Conservation (phyloP, 2,797 vertebrate genomes). For the Garrulus glandarius region DNA sequence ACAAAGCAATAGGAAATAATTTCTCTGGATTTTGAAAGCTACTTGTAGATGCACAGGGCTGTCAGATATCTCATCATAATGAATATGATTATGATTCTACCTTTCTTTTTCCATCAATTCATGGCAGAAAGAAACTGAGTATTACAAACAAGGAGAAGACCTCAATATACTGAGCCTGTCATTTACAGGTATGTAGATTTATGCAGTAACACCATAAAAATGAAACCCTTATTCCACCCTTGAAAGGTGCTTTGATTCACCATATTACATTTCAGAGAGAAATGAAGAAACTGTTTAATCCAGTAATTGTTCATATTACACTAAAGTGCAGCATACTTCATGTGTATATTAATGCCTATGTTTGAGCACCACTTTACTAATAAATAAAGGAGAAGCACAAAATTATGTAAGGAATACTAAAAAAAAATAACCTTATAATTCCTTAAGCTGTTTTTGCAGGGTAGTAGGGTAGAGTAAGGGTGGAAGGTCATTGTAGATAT, state of each 20-base stretch:
- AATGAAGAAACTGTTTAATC: neutral
- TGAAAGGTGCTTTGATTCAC: neutral
- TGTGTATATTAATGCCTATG: neutral
- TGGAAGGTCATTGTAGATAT: neutral
- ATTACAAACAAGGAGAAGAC: neutral
- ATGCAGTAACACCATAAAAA: neutral
- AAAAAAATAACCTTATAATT: neutral
- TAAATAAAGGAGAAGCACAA: neutral
- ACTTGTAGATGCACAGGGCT: neutral
- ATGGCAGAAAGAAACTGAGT: neutral
- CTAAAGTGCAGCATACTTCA: neutral
- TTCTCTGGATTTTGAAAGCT: neutral
- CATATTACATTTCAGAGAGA: neutral
- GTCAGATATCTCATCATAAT: neutral
- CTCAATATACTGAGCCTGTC: neutral
- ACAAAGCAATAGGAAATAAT: neutral
- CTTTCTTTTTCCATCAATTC: neutral
- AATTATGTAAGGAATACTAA: neutral
- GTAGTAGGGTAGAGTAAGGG: neutral
- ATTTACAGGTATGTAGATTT: conserved; percentile 7
- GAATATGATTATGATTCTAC: neutral
- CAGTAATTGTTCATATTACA: neutral
- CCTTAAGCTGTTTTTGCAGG: neutral
- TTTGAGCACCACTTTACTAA: neutral
- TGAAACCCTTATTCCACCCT: neutral